Evolutionary conservation across 2,113 vertebrate species (phyloP).

Genomic region (Talpa occidentalis): DNA sequence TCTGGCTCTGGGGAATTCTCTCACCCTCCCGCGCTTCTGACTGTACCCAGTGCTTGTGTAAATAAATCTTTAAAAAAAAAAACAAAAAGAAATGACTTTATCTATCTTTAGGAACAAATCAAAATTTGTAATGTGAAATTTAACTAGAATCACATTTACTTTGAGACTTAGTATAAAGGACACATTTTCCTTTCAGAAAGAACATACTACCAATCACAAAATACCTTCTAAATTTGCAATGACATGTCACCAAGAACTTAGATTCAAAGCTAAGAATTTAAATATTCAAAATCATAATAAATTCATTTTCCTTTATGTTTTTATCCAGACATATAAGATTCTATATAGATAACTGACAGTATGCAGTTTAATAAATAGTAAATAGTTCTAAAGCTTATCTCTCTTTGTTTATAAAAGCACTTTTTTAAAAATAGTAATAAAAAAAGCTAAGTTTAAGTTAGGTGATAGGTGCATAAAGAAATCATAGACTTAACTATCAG

Average conservation of each 20-base stretch:
- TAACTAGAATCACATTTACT: not conserved
- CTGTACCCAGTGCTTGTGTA: too few relatives aligned
- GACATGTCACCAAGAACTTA: not conserved
- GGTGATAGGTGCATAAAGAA: not conserved
- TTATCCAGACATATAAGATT: not conserved
- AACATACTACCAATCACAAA: not conserved
- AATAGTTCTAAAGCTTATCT: not conserved
- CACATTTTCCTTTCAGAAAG: not conserved
- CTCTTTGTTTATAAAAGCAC: not conserved
- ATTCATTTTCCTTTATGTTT: not conserved
- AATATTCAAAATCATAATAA: not conserved
- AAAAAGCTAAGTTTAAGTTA: not conserved
- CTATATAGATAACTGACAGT: not conserved
- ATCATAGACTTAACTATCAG: not conserved
- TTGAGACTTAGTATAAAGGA: conserved; percentile 6
- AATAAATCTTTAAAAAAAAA: too few relatives aligned
- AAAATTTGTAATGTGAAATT: not conserved
- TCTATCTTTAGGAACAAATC: not conserved
- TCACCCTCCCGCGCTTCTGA: too few relatives aligned
- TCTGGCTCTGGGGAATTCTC: too few relatives aligned
- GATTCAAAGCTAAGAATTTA: not conserved
- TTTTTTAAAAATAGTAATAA: not conserved
- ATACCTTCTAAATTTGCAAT: not conserved
- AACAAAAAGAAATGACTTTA: not conserved
- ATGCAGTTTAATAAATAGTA: not conserved